Conservation (phyloP, 2,113 vertebrate species). For the Perca schrenkii region DNA sequence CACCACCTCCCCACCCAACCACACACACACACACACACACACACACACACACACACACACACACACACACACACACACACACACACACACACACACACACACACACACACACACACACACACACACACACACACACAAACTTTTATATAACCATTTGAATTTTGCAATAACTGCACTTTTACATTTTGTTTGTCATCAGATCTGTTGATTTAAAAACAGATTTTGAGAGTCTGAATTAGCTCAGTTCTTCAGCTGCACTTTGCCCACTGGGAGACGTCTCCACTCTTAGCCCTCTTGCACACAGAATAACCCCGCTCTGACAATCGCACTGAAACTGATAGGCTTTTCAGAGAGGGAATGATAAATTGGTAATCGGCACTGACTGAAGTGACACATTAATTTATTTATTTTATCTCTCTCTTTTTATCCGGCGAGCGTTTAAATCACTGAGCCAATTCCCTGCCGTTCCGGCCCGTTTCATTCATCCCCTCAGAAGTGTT, state of each 20-base stretch:
- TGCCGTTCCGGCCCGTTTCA: conserved; percentile 51
- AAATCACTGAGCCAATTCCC: conserved; percentile 63
- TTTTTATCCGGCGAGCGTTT: conserved; percentile 40
- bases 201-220: conserved; percentile 3
- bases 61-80: no score
- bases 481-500: conserved; percentile 47
- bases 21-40: not conserved
- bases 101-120: no score
- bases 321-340: conserved; percentile 57
- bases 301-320: conserved; percentile 32
- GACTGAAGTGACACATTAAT: conserved; percentile 60
- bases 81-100: no score
- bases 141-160: no score
- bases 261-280: not conserved
- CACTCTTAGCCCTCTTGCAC: not conserved
- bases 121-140: conserved; percentile 12
- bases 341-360: conserved; percentile 38
- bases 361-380: conserved; percentile 41
- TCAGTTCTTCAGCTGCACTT: not conserved
- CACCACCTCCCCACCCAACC: not conserved
- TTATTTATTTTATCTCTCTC: conserved; percentile 47
- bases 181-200: not conserved
- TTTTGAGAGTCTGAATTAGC: not conserved
- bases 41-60: no score
- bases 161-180: not conserved